Percentiles rank a stretch among this genome's conserved stretches.
Evolutionary conservation across 2,113 vertebrate genomes (phyloP).

Genomic region (Craseonycteris thonglongyai): DNA sequence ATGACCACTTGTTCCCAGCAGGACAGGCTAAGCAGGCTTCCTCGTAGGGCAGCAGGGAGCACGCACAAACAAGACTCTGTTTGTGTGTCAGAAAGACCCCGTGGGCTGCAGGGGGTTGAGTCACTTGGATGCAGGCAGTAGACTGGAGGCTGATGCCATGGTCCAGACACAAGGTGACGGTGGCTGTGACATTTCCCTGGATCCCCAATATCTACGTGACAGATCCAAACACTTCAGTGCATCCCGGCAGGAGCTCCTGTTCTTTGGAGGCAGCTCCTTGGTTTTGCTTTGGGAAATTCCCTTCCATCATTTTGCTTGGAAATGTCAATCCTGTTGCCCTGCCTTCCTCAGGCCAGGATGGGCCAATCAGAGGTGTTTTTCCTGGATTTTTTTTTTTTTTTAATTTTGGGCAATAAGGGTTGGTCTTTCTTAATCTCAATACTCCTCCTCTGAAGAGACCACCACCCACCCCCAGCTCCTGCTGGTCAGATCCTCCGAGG

Average conservation of each 20-base stretch:
- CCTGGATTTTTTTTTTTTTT: no score
- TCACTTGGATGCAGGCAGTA: not conserved
- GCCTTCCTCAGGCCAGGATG: not conserved
- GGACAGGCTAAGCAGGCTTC: not conserved
- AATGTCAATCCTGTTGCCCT: not conserved
- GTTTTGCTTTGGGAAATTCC: not conserved
- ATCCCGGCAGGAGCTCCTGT: not conserved
- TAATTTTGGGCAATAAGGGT: not conserved
- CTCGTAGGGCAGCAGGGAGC: not conserved
- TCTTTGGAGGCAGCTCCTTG: not conserved
- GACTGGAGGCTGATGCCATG: accelerated
- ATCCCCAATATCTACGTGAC: not conserved
- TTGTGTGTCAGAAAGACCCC: not conserved
- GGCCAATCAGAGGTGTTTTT: not conserved
- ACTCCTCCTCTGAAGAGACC: not conserved
- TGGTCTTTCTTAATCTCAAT: not conserved
- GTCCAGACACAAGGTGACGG: accelerated
- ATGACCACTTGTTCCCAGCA: not conserved
- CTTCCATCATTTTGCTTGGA: not conserved
- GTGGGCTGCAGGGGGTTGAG: accelerated
- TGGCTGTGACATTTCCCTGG: not conserved
- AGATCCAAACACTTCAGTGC: not conserved
- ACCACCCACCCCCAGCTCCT: not conserved
- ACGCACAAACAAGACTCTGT: not conserved
- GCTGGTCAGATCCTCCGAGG: no score